Evolutionary conservation across 2,888 invertebrate species (phyloP).

Genomic region (Xylota sylvarum): DNA sequence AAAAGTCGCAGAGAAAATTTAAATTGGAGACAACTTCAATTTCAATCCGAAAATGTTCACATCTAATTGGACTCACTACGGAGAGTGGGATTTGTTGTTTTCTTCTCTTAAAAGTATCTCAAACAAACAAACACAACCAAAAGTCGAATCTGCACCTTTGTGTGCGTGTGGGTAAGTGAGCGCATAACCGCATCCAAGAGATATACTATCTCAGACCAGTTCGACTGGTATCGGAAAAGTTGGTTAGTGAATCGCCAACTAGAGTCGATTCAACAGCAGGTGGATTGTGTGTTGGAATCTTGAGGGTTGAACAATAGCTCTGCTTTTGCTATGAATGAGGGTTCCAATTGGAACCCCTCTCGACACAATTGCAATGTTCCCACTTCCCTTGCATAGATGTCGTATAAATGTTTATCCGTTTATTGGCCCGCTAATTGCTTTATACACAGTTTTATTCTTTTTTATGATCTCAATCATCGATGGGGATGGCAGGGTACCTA

Average conservation of each 20-base stretch:
- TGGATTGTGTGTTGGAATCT: conserved; percentile 46
- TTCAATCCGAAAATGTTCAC: conserved; percentile 11
- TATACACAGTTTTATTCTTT: conserved; percentile 28
- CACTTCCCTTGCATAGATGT: background rate
- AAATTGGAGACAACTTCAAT: conserved; percentile 14
- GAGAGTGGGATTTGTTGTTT: conserved; percentile 12
- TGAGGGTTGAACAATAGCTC: conserved; percentile 23
- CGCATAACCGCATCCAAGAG: background rate
- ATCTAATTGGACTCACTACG: conserved; percentile 44
- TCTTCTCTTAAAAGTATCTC: conserved; percentile 60
- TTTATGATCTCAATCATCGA: conserved; percentile 46
- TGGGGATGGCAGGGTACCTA: conserved; percentile 10
- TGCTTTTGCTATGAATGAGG: too few species aligned
- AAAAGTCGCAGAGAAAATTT: conserved; percentile 35
- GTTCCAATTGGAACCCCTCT: conserved; percentile 23
- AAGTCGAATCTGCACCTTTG: background rate
- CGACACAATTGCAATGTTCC: background rate
- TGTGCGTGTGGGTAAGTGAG: conserved; percentile 17
- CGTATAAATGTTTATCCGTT: conserved; percentile 40
- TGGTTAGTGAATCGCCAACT: conserved; percentile 45
- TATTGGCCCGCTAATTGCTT: conserved; percentile 61
- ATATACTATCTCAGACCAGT: conserved; percentile 19
- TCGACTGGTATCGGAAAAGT: conserved; percentile 48
- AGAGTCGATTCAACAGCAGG: conserved; percentile 48
- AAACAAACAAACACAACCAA: background rate